Base-by-base conservation (phyloP, 2,888 invertebrate genomes). In the Drosophila flavopinicola region DNA sequence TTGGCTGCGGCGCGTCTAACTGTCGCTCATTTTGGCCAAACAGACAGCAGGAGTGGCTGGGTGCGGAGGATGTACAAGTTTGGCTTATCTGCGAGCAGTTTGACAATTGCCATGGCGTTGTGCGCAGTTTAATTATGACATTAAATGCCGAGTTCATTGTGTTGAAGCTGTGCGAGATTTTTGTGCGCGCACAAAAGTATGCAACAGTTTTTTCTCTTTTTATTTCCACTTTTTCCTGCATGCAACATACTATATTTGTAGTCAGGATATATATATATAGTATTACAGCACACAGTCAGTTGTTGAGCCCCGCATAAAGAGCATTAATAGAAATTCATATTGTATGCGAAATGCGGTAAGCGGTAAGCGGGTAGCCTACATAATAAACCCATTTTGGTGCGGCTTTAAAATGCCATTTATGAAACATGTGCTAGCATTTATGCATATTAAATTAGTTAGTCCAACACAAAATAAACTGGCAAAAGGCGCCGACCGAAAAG, bases 351-450 rank as follows among this genome's bases (percentile, higher is more conserved):
- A 54, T 72, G 77, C 44, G 58, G 33, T 30, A n/a, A 10, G 17
- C 15, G 42, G 35, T 10, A 17, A 51, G 49, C 25, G 54, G 41
- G 61, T 11, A 47, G 49, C 49, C 57, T 63, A 60, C 78, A 80
- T 87, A 80, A 80, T 80, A 85, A 80, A 80, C 83, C 78, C 85
- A 87, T 80, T 85, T 82, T 32, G 78, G 78, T 61, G 66, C 54
- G 66, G 87, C 87, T 87, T 80, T 87, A 87, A 85, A 87, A 78
- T 82, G 78, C 85, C 87, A 78, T 82, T 87, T 87, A 82, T 80
- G 85, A 87, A 87, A 85, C 80, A 80, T 80, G 80, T 87, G 87
- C 85, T 78, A 75, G 80, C 80, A 80, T 80, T 80, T 80, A 80
- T 80, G 87, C 87, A 80, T 80, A 80, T 80, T 85, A 80, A 85